These are phyloP conservation scores for Cheilosia grossa DNA, from an alignment of 2,888 invertebrate genomes.

Conservation along the genomic window DNA sequence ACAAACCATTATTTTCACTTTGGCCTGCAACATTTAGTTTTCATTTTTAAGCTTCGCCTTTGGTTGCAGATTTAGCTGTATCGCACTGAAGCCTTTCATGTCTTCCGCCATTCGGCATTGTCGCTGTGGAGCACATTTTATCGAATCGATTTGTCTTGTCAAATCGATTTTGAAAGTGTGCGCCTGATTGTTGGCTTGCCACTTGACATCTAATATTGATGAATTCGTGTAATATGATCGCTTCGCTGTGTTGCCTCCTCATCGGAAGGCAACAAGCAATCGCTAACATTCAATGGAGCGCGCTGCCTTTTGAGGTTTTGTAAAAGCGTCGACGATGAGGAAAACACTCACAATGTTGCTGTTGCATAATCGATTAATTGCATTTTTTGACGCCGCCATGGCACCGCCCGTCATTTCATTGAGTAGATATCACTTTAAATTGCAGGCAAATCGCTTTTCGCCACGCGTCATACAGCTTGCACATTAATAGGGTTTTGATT, in stretches of 20 bases:
- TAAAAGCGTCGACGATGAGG: conserved; percentile 1
- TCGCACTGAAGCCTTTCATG: not conserved
- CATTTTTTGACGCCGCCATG: conserved; percentile 11
- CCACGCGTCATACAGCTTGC: conserved; percentile 49
- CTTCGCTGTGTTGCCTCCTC: conserved; percentile 16
- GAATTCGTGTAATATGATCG: conserved; percentile 40
- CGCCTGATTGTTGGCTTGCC: not conserved
- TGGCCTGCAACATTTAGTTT: no score
- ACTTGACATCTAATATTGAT: conserved; percentile 35
- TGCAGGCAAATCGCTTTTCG: conserved; percentile 59
- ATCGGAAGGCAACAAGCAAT: conserved; percentile 13
- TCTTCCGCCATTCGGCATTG: not conserved
- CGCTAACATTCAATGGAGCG: conserved; percentile 23
- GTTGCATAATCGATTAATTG: conserved; percentile 46
- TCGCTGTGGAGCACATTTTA: not conserved
- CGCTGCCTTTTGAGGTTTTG: conserved; percentile 19
- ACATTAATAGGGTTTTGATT: conserved; percentile 36
- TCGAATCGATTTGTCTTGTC: not conserved
- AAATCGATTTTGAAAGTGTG: not conserved
- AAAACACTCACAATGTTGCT: not conserved
- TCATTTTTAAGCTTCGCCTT: no score
- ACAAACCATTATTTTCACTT: no score
- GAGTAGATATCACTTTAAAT: conserved; percentile 40
- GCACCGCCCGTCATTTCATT: not conserved
- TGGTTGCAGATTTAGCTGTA: no score